Evolutionary conservation across 2,888 invertebrate genomes (phyloP).

Genomic region (Timema cristinae): DNA sequence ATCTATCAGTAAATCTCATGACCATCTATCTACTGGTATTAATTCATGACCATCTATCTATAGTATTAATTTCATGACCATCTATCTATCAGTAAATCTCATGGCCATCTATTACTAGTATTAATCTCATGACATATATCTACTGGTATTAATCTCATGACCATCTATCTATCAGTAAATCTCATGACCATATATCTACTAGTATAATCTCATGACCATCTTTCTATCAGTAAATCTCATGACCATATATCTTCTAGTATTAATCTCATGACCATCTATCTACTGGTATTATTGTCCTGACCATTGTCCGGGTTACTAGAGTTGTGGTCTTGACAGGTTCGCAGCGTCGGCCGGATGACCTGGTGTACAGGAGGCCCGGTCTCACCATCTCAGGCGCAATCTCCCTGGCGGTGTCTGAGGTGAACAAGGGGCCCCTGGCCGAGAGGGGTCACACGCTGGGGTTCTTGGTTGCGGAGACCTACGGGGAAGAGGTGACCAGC

Average conservation of each 20-base stretch:
- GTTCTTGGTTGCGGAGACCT: slow-evolving; percentile 85
- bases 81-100: too few species aligned
- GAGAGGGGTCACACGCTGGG: slow-evolving; percentile 68
- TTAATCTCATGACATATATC: neutral
- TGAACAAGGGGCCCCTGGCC: slow-evolving; percentile 48
- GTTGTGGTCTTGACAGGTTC: slow-evolving; percentile 56
- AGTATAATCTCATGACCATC: neutral
- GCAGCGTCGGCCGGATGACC: slow-evolving; percentile 69
- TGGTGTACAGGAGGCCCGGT: slow-evolving; percentile 75
- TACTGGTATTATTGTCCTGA: too few species aligned
- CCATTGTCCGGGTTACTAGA: neutral
- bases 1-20: neutral
- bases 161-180: too few species aligned
- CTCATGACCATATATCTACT: neutral
- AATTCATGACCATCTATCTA: too few species aligned
- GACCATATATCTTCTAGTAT: neutral
- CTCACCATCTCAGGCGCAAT: slow-evolving; percentile 75
- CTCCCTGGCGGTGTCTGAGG: slow-evolving; percentile 73
- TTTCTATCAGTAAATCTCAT: neutral
- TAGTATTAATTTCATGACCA: too few species aligned
- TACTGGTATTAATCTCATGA: neutral
- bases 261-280: too few species aligned
- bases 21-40: too few species aligned
- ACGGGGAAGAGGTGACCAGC: slow-evolving; percentile 82
- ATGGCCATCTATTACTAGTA: too few species aligned